Evolutionary conservation across 2,113 vertebrate genomes (phyloP), one percentile per base, ranked within the genome.

Genomic region (Menura novaehollandiae): DNA sequence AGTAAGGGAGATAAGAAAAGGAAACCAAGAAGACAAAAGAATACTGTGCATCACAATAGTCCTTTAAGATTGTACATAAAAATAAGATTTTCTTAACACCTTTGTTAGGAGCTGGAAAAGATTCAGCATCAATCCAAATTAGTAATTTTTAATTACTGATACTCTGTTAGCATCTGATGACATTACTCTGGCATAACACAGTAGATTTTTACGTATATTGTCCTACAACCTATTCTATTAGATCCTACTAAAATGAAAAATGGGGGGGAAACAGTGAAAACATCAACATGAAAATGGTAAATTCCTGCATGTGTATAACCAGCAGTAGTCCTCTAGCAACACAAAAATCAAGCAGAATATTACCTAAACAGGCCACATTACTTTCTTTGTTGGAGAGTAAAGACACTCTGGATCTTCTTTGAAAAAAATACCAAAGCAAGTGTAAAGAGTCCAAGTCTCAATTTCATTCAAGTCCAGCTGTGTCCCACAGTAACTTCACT

Each of bases 1-100:
- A 78, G 68, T 72, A 81, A 92, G 52, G 16, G 64, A 90, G 76
- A 96, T 88, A 89, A 88, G 72, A 83, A 93, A 85, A 89, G 49
- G 39, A 90, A 96, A 88, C 20, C 41, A 82, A 64, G 49, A 92
- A 93, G 86, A 94, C 95, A 96, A 94, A 91, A 89, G 74, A 87
- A 79, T 37, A 79, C 13, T 79, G 55, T 88, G 52, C 44, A 72
- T 72, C 86, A 92, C 41, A 94, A 82, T 93, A 78, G 26, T 62
- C 27, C 58, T 85, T 82, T 92, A 84, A 84, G 32, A 86, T 30
- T 68, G 73, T 44, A 96, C n/a, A 76, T 49, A 88, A 90, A 84
- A 80, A 80, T 41, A 78, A 67, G 39, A 60, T 81, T 88, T 87
- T 85, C 41, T 75, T 80, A 75, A 81, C 22, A 78, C 41, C 44